Base-by-base conservation (phyloP, 2,113 vertebrate genomes). In the Epinephelus lanceolatus region DNA sequence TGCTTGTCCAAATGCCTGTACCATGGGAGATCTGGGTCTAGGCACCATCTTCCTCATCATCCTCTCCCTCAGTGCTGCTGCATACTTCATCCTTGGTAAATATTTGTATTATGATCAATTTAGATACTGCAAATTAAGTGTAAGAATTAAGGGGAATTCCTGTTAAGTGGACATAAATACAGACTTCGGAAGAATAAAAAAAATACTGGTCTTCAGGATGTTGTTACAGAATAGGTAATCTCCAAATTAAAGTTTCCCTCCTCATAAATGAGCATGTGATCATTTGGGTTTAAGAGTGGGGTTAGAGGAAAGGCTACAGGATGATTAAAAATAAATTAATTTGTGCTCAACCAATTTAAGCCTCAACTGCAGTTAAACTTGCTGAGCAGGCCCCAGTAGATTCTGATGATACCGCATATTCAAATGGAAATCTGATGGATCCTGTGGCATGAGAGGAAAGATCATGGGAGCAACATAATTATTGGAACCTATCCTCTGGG, bases 31-130 rank as follows among this genome's bases (percentile, higher is more conserved):
- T 21, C 87, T 95, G 83, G 95, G 94, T 27, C 80, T 93, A 0
- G 93, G 94, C 45, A 94, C 91, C 71, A 94, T 96, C 92, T 94
- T 95, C 59, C 93, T 95, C 84, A 94, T 95, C 86, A 66, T 94
- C 77, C 90, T 96, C 74, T 90, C 86, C 76, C 70, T 96, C 89
- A 93, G 91, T 0, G 85, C 85, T 7, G 80, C 91, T 0, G 90
- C 93, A 0, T 96, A 96, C 89, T 93, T 96, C 52, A 61, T 95
- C 57, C 80, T 95, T 42, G 95, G 95, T 96, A 90, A 93, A 37
- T 37, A 37, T 37, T 37, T 37, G 33, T 37, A 37, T 37, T 37
- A 37, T 7, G 6, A 8, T 37, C 33, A 6, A 27, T 12, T 25
- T 19, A 21, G 17, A 21, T 15, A 42, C 23, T 27, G 61, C 6